A percentile compares a stretch with the other conserved stretches of the same genome.
phyloP scores from a whole-genome alignment of 2,888 invertebrate species.

The Portevinia maculata region DNA sequence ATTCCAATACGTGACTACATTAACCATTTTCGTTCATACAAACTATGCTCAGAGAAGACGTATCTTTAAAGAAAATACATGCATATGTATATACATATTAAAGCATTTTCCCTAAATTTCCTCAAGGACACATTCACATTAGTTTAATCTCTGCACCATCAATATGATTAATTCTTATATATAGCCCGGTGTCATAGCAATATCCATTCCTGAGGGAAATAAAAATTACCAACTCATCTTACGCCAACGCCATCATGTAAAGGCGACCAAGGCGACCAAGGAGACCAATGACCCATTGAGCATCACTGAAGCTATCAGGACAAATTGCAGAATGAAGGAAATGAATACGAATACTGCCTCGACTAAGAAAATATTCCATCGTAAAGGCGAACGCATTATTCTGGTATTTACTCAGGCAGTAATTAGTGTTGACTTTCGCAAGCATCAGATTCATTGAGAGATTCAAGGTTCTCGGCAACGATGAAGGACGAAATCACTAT shows the following conservation, averaged over 20 bases:
- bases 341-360: conserved; percentile 10
- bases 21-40: too few relatives aligned
- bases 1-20: too few relatives aligned
- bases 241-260: conserved; percentile 5
- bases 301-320: conserved; percentile 2
- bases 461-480: conserved; percentile 8
- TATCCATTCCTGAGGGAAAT: conserved; percentile 48
- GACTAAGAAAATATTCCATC: conserved; percentile 40
- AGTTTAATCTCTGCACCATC: conserved; percentile 55
- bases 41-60: not conserved
- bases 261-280: too few relatives aligned
- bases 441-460: conserved; percentile 38
- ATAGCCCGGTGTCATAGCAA: conserved; percentile 46
- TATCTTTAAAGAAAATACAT: not conserved
- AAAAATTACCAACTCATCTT: conserved; percentile 59
- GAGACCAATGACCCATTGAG: conserved; percentile 33
- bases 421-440: conserved; percentile 68
- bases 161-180: conserved; percentile 54
- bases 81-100: not conserved
- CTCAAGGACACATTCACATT: conserved; percentile 56
- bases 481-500: not conserved
- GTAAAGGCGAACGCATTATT: conserved; percentile 64
- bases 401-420: conserved; percentile 65
- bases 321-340: not conserved
- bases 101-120: conserved; percentile 36